Conservation (phyloP, 2,113 vertebrate species). For the Bagarius yarrelli region DNA sequence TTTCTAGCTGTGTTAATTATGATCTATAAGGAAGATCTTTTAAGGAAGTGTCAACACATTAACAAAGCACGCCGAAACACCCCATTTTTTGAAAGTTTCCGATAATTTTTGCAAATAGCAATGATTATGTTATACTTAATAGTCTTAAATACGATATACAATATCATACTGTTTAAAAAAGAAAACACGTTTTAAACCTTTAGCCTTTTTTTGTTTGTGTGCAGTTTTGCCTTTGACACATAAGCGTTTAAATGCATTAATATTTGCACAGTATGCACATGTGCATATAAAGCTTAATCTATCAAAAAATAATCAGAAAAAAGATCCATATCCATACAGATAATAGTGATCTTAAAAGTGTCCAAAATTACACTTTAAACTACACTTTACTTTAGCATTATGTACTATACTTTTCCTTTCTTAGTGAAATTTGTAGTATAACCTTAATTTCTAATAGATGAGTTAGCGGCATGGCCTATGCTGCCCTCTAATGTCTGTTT, state of each 20-base stretch:
- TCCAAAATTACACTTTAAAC: neutral
- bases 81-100: neutral
- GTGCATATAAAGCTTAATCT: neutral
- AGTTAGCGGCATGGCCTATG: neutral
- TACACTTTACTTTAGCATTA: too few species aligned
- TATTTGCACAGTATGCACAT: neutral
- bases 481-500: constrained; percentile 9
- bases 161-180: too few species aligned
- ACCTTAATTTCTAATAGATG: neutral
- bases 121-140: neutral
- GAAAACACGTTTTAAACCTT: too few species aligned
- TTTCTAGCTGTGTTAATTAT: too few species aligned
- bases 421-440: neutral
- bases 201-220: neutral
- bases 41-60: too few species aligned
- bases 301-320: neutral
- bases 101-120: neutral
- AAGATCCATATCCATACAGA: neutral
- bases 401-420: neutral
- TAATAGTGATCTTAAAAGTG: neutral
- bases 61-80: too few species aligned
- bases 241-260: neutral
- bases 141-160: neutral
- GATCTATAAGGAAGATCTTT: too few species aligned
- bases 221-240: neutral